Evolutionary conservation across 2,113 vertebrate species (phyloP).

Genomic region (Clarias magur): DNA sequence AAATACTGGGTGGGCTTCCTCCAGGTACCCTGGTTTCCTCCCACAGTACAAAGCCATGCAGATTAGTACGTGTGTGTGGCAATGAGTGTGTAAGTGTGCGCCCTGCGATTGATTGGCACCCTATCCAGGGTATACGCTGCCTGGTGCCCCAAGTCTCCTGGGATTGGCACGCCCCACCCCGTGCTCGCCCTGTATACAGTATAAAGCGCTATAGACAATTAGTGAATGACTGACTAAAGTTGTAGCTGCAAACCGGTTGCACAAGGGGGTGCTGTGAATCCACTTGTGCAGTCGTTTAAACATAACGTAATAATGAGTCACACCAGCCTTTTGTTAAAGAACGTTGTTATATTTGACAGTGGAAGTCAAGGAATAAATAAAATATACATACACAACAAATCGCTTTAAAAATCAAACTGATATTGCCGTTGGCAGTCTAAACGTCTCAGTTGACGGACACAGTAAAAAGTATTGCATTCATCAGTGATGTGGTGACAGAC

Average conservation of each 20-base stretch:
- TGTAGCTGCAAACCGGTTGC: not conserved
- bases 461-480: constrained; percentile 79
- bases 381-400: constrained; percentile 72
- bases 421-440: constrained; percentile 68
- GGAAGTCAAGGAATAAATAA: constrained; percentile 78
- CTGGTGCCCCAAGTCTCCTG: too few relatives aligned
- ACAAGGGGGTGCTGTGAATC: constrained; percentile 25
- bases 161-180: too few relatives aligned
- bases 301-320: constrained; percentile 11
- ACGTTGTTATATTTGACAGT: constrained; percentile 76
- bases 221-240: not conserved
- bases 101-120: too few relatives aligned
- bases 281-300: not conserved
- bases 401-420: constrained; percentile 60
- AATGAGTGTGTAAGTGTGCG: too few relatives aligned
- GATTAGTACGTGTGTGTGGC: too few relatives aligned
- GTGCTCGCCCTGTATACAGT: too few relatives aligned
- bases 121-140: too few relatives aligned
- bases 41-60: too few relatives aligned
- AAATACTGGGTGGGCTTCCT: too few relatives aligned
- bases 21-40: too few relatives aligned
- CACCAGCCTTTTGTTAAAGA: constrained; percentile 63
- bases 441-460: constrained; percentile 59
- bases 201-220: too few relatives aligned
- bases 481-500: constrained; percentile 57